Conservation (phyloP, 2,888 invertebrate genomes). For the Dioctria linearis region DNA sequence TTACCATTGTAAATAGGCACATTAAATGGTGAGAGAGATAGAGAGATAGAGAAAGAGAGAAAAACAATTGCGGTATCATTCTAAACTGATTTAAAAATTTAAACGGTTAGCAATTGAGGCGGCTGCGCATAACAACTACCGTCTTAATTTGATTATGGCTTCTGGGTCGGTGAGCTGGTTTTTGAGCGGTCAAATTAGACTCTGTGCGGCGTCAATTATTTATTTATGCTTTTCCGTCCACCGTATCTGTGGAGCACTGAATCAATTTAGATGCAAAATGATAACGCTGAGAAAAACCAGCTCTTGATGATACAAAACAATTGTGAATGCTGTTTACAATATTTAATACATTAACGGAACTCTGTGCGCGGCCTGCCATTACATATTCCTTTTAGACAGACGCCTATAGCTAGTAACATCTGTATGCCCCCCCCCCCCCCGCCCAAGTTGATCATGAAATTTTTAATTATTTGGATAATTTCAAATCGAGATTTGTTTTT, state of each 20-base stretch:
- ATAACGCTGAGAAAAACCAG: conserved; percentile 53
- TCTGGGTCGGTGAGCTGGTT: conserved; percentile 1
- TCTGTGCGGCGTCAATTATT: not conserved
- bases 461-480: conserved; percentile 44
- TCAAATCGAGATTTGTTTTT: conserved; percentile 19
- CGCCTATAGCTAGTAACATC: too few species aligned
- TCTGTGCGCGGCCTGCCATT: too few species aligned
- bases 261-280: conserved; percentile 56
- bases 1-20: not conserved
- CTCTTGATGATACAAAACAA: not conserved
- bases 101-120: conserved; percentile 26
- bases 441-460: conserved; percentile 2
- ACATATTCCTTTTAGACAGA: too few species aligned
- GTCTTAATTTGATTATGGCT: conserved; percentile 31
- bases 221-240: not conserved
- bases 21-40: too few species aligned
- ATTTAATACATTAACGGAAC: not conserved
- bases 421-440: too few species aligned
- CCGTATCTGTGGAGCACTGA: conserved; percentile 19
- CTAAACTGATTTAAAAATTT: conserved; percentile 23
- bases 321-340: not conserved
- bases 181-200: conserved; percentile 29
- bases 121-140: conserved; percentile 33
- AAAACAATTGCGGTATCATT: conserved; percentile 8
- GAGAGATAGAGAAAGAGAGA: too few species aligned